Evolutionary conservation across 2,888 invertebrate species (phyloP).

Genomic region (Acleris sparsana): DNA sequence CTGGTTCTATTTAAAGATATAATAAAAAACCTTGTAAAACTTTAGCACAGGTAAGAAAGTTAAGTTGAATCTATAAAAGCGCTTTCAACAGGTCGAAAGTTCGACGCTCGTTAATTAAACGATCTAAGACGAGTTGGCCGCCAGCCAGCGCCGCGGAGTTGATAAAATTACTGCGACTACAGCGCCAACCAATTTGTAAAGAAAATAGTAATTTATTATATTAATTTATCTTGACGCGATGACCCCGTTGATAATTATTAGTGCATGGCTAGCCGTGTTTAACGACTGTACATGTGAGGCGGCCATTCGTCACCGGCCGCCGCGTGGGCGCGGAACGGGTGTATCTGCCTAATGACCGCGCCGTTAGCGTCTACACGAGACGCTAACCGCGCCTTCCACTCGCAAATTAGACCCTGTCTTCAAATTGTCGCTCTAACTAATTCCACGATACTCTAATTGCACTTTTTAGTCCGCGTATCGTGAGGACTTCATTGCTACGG

Average conservation of each 20-base stretch:
- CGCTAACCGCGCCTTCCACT: slow-evolving; percentile 53
- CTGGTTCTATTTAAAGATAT: slow-evolving; percentile 2
- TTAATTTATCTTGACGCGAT: slow-evolving; percentile 50
- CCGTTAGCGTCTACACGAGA: slow-evolving; percentile 57
- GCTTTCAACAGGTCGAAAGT: slow-evolving; percentile 82
- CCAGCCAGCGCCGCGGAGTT: slow-evolving; percentile 69
- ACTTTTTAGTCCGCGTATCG: slow-evolving; percentile 60
- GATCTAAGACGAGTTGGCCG: slow-evolving; percentile 74
- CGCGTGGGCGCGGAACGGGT: slow-evolving; percentile 51
- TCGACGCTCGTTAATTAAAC: slow-evolving; percentile 81
- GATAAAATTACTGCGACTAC: slow-evolving; percentile 75
- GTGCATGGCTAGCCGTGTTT: slow-evolving; percentile 48
- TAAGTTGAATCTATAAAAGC: slow-evolving; percentile 69
- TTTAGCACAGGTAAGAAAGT: slow-evolving; percentile 63
- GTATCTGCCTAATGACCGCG: slow-evolving; percentile 49
- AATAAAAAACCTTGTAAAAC: slow-evolving; percentile 53
- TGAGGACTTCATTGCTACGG: slow-evolving; percentile 67
- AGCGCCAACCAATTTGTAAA: slow-evolving; percentile 51
- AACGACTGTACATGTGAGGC: slow-evolving; percentile 42
- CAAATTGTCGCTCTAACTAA: slow-evolving; percentile 63
- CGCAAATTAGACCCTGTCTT: slow-evolving; percentile 57
- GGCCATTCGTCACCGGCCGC: slow-evolving; percentile 56
- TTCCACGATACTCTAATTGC: slow-evolving; percentile 65
- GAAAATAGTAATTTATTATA: slow-evolving; percentile 59
- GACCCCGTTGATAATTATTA: slow-evolving; percentile 44